Evolutionary conservation across 2,797 vertebrate genomes (phyloP), one percentile per base, ranked within the genome.

Genomic region (Gallirallus australis): DNA sequence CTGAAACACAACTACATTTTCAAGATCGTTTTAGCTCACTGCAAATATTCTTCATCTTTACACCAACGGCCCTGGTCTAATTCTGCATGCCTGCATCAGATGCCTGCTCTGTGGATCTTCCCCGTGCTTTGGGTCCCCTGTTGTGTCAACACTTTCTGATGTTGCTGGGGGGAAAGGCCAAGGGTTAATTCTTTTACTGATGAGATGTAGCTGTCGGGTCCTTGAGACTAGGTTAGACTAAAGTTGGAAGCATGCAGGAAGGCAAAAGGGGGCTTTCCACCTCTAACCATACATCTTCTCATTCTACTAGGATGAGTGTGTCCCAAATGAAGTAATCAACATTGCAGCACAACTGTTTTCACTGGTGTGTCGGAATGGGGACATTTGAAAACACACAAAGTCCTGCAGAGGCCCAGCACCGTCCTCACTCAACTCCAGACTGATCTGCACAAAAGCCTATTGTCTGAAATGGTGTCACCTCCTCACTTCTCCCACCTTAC

Each of bases 101-200:
- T 19, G 18, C 23, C 66, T 85, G 90, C 66, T 94, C 83, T 82
- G 60, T 60, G 57, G 54, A 84, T 78, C 69, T 90, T 91, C 59
- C 72, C 40, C 9, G 6, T 30, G 35, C 80, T 87, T 82, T 72
- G 70, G 66, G 80, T 94, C 75, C 56, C 73, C 72, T n/a, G 69
- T 53, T 87, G 60, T 92, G 75, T 85, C 90, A 91, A 93, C 86
- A 50, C 71, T 84, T 86, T 68, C 93, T 85, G 82, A 72, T 81
- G 64, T 39, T 88, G 77, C 78, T 84, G 61, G 15, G 54, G 54
- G 24, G 79, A 85, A 68, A 86, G 90, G 71, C 47, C 60, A 90
- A 73, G 92, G 84, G 63, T 78, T 76, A 91, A 40, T 93, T 96
- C 77, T 86, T 77, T 89, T 56, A 80, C 91, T 93, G 84, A 90